Evolutionary conservation across 2,797 vertebrate species (phyloP).

Genomic region (Tragopan temminckii): DNA sequence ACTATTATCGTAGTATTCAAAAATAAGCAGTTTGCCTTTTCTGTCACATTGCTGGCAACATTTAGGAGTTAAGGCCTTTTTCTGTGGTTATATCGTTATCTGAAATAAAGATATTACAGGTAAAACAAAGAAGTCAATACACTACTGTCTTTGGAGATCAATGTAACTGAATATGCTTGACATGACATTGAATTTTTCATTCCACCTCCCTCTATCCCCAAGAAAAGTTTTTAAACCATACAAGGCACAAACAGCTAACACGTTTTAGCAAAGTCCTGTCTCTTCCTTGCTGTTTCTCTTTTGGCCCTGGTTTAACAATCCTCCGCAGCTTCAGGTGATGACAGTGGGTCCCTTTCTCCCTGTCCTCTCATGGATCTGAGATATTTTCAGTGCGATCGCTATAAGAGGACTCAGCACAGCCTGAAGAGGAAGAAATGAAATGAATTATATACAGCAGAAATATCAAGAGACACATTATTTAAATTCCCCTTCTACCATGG

Average conservation of each 20-base stretch:
- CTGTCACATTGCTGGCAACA: not conserved
- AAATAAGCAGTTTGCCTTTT: not conserved
- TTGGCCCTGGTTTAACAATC: slow-evolving; percentile 77
- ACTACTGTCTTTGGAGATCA: slow-evolving; percentile 42
- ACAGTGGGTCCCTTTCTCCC: slow-evolving; percentile 94
- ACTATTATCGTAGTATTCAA: not conserved
- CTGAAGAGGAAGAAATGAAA: slow-evolving; percentile 77
- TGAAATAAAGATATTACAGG: slow-evolving; percentile 45
- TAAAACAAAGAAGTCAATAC: slow-evolving; percentile 61
- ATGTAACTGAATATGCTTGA: slow-evolving; percentile 54
- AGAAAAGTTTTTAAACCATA: slow-evolving; percentile 68
- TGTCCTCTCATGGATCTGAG: slow-evolving; percentile 95
- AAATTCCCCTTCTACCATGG: not conserved
- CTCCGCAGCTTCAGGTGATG: slow-evolving; percentile 90
- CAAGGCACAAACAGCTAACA: slow-evolving; percentile 82
- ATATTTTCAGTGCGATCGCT: slow-evolving; percentile 97
- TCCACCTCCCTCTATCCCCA: slow-evolving; percentile 37
- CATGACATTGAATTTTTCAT: slow-evolving; percentile 38
- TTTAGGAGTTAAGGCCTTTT: not conserved
- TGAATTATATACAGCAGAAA: slow-evolving; percentile 9
- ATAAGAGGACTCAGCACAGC: slow-evolving; percentile 97
- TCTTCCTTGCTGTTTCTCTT: slow-evolving; percentile 60
- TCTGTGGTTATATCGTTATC: slow-evolving; percentile 19
- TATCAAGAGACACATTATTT: not conserved
- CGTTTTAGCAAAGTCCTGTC: slow-evolving; percentile 52